A percentile compares a stretch with the other conserved stretches of the same genome.
These are phyloP conservation scores for Orchestes rusci DNA, from an alignment of 2,888 invertebrate species.

Conservation along the genomic window DNA sequence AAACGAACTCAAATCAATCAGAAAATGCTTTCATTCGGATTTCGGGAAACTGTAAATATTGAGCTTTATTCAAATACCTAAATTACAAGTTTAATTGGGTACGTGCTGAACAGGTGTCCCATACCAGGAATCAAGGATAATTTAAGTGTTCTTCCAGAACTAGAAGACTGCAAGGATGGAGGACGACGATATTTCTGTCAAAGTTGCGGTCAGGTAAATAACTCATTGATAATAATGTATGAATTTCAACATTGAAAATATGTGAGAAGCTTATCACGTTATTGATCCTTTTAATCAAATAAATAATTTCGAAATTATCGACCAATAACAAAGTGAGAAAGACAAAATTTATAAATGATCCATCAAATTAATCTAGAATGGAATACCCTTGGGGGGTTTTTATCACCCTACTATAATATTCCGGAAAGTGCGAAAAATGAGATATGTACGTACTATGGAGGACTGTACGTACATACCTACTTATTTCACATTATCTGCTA, in stretches of 20 bases:
- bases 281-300: too few species aligned
- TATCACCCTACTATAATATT: too few species aligned
- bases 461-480: too few species aligned
- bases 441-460: too few species aligned
- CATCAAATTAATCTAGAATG: too few species aligned
- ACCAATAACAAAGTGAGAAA: too few species aligned
- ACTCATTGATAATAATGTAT: neutral
- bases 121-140: constrained; percentile 16
- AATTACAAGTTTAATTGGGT: constrained; percentile 32
- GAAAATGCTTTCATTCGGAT: constrained; percentile 11
- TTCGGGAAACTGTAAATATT: constrained; percentile 17
- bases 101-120: constrained; percentile 34
- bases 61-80: constrained; percentile 8
- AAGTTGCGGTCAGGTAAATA: constrained; percentile 60
- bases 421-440: too few species aligned
- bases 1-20: constrained; percentile 7
- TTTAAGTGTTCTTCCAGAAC: constrained; percentile 27
- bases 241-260: neutral
- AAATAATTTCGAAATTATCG: too few species aligned
- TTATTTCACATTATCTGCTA: too few species aligned
- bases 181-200: constrained; percentile 59
- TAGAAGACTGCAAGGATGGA: constrained; percentile 44
- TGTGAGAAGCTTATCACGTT: neutral
- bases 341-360: too few species aligned
- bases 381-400: too few species aligned